Percentiles rank a stretch among this genome's conserved stretches.
These are phyloP conservation scores for Eclectus roratus DNA, from an alignment of 2,113 vertebrate species.

Conservation along the genomic window DNA sequence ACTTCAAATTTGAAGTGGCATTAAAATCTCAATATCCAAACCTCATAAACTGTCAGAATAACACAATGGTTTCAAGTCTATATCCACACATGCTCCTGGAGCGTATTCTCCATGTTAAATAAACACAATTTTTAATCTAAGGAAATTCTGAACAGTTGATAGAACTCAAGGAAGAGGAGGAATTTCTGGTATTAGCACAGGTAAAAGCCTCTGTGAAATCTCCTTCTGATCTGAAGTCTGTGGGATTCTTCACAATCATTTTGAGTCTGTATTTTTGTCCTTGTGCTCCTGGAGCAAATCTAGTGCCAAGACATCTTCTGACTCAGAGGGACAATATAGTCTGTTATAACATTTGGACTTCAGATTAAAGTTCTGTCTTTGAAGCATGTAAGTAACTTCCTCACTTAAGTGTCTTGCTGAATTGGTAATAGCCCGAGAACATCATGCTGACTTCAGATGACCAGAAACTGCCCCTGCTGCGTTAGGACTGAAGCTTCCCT, in stretches of 20 bases:
- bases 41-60: not conserved
- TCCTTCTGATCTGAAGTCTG: not conserved
- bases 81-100: not conserved
- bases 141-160: not conserved
- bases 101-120: not conserved
- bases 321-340: not conserved
- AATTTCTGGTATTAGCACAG: not conserved
- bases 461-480: not conserved
- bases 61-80: not conserved
- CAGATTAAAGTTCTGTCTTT: not conserved
- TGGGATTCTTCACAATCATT: not conserved
- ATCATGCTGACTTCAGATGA: not conserved
- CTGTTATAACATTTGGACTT: not conserved
- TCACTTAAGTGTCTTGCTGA: not conserved
- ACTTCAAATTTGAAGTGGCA: not conserved
- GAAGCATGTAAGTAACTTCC: not conserved
- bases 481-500: not conserved
- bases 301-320: not conserved
- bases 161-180: not conserved
- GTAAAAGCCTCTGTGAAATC: not conserved
- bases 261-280: not conserved
- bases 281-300: not conserved
- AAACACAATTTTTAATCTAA: not conserved
- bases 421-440: not conserved
- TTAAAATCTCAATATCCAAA: not conserved